These are phyloP conservation scores for Malurus splendens DNA, from an alignment of 2,797 vertebrate species.

Conservation along the genomic window DNA sequence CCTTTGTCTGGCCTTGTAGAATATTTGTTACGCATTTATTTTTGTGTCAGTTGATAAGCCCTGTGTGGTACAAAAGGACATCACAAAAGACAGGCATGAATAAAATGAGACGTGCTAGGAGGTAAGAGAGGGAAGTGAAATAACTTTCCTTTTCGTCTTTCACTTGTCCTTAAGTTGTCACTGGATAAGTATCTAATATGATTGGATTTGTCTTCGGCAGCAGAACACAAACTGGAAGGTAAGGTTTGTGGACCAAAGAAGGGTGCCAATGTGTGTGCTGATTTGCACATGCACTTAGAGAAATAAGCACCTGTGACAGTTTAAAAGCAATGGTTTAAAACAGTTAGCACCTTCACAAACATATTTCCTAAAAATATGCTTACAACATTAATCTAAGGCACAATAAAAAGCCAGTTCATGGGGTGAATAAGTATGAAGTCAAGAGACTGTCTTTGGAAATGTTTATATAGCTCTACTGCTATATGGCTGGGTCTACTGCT, in stretches of 20 bases:
- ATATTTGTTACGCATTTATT: background rate
- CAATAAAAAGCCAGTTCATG: background rate
- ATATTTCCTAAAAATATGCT: background rate
- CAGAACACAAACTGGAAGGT: background rate
- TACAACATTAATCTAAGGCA: background rate
- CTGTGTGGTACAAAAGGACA: background rate
- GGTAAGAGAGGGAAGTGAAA: background rate
- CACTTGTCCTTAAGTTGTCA: background rate
- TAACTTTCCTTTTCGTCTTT: conserved; percentile 30
- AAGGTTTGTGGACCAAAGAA: background rate
- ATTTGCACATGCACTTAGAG: background rate
- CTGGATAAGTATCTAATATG: background rate
- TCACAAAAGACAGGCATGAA: background rate
- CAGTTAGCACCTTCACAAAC: background rate
- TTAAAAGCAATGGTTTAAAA: background rate
- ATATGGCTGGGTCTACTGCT: background rate
- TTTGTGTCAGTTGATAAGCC: conserved; percentile 28
- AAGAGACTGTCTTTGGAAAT: background rate
- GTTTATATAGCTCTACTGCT: background rate
- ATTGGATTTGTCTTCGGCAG: background rate
- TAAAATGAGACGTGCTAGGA: background rate
- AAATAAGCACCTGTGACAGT: background rate
- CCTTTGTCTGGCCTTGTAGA: background rate
- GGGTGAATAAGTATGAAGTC: background rate
- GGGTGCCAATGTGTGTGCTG: background rate